phyloP scores from a whole-genome alignment of 1,140 invertebrate species.

The Drosophila ogumai region DNA sequence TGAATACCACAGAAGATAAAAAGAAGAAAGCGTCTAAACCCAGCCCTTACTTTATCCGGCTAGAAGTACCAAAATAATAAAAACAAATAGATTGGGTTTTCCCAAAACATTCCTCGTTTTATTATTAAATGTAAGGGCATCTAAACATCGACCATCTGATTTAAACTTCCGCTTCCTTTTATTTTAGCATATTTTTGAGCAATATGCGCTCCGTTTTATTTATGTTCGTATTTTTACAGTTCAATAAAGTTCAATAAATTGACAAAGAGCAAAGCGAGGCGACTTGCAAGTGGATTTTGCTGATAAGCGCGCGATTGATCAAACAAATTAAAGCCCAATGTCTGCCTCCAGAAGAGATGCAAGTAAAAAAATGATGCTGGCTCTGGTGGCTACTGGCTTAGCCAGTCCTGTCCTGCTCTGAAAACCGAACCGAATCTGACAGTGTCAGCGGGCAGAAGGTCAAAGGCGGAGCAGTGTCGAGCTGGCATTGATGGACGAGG shows the following conservation, averaged over 20 bases:
- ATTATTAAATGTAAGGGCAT: not conserved
- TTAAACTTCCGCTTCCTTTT: slow-evolving; percentile 13
- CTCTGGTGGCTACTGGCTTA: slow-evolving; percentile 15
- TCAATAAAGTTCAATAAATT: slow-evolving; percentile 80
- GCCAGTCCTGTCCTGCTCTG: not conserved
- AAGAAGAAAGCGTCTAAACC: not conserved
- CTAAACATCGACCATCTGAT: not conserved
- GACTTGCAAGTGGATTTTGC: slow-evolving; percentile 50
- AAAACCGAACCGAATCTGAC: slow-evolving; percentile 17
- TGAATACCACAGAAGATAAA: not conserved
- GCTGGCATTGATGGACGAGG: slow-evolving; percentile 62
- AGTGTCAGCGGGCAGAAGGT: slow-evolving; percentile 40
- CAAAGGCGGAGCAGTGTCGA: slow-evolving; percentile 16
- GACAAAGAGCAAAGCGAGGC: slow-evolving; percentile 28
- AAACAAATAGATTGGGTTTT: not conserved
- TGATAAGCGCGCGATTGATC: slow-evolving; percentile 47
- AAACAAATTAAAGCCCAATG: slow-evolving; percentile 64
- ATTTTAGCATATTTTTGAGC: slow-evolving; percentile 17
- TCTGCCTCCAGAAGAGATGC: slow-evolving; percentile 16
- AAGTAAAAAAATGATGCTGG: slow-evolving; percentile 17
- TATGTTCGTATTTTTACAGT: slow-evolving; percentile 69
- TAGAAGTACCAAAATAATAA: not conserved
- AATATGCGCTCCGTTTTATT: slow-evolving; percentile 47
- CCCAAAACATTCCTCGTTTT: accelerated
- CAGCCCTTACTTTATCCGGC: no score